These are phyloP conservation scores for Sarcophaga variegata DNA, from an alignment of 2,888 invertebrate species.

Conservation along the genomic window DNA sequence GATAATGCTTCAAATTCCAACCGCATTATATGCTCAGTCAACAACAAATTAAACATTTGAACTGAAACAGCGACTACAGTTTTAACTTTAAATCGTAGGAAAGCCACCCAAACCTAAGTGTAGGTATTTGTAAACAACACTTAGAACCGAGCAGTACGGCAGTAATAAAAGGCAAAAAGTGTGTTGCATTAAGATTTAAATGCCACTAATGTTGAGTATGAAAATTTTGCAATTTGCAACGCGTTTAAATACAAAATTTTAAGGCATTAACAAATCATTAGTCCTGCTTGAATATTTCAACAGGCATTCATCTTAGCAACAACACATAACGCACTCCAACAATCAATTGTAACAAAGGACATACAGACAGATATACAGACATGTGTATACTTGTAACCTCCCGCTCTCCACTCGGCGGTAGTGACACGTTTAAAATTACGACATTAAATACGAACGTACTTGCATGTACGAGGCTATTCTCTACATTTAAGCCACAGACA, in stretches of 20 bases:
- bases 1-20: constrained; percentile 43
- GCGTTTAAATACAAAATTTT: constrained; percentile 60
- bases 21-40: constrained; percentile 47
- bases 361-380: no score
- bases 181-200: constrained; percentile 56
- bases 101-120: background rate
- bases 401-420: background rate
- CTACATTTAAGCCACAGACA: constrained; percentile 28
- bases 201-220: constrained; percentile 59
- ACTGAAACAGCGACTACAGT: constrained; percentile 18
- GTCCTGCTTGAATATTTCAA: constrained; percentile 60
- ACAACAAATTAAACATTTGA: background rate
- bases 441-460: background rate
- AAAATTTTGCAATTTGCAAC: constrained; percentile 60
- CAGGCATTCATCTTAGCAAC: constrained; percentile 12
- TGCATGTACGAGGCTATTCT: background rate
- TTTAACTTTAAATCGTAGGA: constrained; percentile 10
- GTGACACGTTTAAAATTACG: constrained; percentile 41
- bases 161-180: background rate
- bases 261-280: constrained; percentile 66
- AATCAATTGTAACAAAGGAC: background rate
- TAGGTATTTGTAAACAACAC: no score
- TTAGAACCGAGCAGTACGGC: background rate
- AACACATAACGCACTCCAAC: background rate
- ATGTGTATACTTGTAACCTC: no score